A percentile compares a stretch with the other conserved stretches of the same genome.
These are phyloP conservation scores for Scatophagus argus DNA, from an alignment of 2,113 vertebrate species.

Conservation along the genomic window DNA sequence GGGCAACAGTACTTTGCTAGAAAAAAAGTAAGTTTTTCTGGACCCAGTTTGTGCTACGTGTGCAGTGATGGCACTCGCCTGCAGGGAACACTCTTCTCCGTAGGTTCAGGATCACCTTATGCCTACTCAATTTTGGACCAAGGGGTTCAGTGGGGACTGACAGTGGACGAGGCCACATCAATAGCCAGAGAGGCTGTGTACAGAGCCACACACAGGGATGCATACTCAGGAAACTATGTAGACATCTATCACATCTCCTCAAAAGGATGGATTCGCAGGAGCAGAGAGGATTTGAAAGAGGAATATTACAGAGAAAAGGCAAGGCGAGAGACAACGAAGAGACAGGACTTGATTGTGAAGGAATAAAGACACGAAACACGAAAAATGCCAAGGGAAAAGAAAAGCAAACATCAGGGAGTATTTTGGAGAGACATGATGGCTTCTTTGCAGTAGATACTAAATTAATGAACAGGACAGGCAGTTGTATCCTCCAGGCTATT, in stretches of 20 bases:
- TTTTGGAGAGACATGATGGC: constrained; percentile 47
- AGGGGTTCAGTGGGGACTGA: constrained; percentile 83
- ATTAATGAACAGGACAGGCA: constrained; percentile 69
- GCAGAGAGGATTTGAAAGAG: constrained; percentile 81
- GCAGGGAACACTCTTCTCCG: constrained; percentile 86
- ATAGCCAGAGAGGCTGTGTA: constrained; percentile 88
- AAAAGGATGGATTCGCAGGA: constrained; percentile 85
- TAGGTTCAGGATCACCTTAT: constrained; percentile 91
- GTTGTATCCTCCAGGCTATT: constrained; percentile 67
- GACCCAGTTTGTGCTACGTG: constrained; percentile 88
- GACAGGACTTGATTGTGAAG: constrained; percentile 15
- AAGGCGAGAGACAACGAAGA: constrained; percentile 42
- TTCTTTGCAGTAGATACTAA: constrained; percentile 59
- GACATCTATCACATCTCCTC: constrained; percentile 88
- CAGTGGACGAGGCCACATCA: constrained; percentile 79
- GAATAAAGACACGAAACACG: constrained; percentile 50
- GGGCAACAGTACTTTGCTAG: neutral
- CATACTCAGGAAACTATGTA: constrained; percentile 89
- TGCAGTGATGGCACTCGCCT: constrained; percentile 88
- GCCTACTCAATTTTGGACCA: constrained; percentile 88
- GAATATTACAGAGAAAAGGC: constrained; percentile 82
- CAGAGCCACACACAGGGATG: constrained; percentile 88
- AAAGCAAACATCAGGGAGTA: constrained; percentile 40
- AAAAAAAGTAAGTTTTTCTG: constrained; percentile 44
- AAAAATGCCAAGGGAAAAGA: constrained; percentile 39